These are phyloP conservation scores for Lasiommata megera DNA, from an alignment of 2,888 invertebrate species.

Conservation along the genomic window DNA sequence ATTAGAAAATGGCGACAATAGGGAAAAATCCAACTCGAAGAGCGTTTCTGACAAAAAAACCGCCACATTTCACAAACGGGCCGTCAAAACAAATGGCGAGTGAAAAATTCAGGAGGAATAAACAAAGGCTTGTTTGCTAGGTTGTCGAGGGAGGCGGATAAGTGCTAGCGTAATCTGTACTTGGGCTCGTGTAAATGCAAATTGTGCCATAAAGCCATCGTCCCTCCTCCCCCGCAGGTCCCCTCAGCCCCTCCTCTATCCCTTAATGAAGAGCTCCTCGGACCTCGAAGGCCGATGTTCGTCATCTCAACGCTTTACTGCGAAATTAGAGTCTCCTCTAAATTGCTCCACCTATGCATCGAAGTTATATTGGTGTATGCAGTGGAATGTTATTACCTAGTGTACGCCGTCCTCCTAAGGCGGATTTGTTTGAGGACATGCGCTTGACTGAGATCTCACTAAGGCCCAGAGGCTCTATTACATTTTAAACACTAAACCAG, in stretches of 20 bases:
- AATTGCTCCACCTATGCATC: constrained; percentile 60
- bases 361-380: constrained; percentile 26
- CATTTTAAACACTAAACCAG: too few relatives aligned
- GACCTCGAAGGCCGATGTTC: constrained; percentile 59
- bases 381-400: neutral
- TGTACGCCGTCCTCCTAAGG: neutral
- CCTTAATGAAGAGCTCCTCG: constrained; percentile 76
- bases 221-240: constrained; percentile 44
- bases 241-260: constrained; percentile 43
- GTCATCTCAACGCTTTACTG: constrained; percentile 69
- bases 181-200: constrained; percentile 80
- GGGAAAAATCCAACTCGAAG: constrained; percentile 11
- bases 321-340: constrained; percentile 65
- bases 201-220: constrained; percentile 78
- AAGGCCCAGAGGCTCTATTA: too few relatives aligned
- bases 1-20: constrained; percentile 14
- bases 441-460: too few relatives aligned
- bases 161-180: constrained; percentile 78
- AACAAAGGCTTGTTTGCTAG: constrained; percentile 75
- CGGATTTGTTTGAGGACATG: constrained; percentile 3
- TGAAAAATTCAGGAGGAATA: constrained; percentile 73
- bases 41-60: constrained; percentile 13
- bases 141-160: constrained; percentile 65
- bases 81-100: constrained; percentile 72
- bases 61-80: constrained; percentile 48